Percentiles rank a stretch among this genome's conserved stretches.
Evolutionary conservation across 2,797 vertebrate species (phyloP).

Genomic region (Pygocentrus nattereri): DNA sequence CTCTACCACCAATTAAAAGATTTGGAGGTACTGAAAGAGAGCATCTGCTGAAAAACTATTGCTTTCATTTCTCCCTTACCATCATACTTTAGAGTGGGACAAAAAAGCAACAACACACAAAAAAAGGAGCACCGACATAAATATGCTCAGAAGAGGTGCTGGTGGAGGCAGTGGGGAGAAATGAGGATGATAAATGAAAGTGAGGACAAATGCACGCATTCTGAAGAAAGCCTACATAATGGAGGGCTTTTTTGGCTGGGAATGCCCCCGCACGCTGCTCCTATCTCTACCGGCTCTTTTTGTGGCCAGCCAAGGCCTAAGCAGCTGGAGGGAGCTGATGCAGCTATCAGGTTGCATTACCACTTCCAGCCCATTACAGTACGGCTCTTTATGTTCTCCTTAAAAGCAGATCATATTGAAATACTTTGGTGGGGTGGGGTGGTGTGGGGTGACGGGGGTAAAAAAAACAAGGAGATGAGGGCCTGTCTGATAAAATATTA

Average conservation of each 20-base stretch:
- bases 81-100: neutral
- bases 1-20: slow-evolving; percentile 17
- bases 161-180: neutral
- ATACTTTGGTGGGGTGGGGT: slow-evolving; percentile 72
- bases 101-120: slow-evolving; percentile 2
- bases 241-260: slow-evolving; percentile 27
- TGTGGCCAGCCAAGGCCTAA: slow-evolving; percentile 6
- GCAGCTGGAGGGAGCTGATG: slow-evolving; percentile 34
- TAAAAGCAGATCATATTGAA: slow-evolving; percentile 85
- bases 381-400: slow-evolving; percentile 82
- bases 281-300: slow-evolving; percentile 19
- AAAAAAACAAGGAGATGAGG: slow-evolving; percentile 76
- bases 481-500: slow-evolving; percentile 84
- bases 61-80: slow-evolving; percentile 18
- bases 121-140: neutral
- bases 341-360: slow-evolving; percentile 54
- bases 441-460: too few relatives aligned
- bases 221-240: slow-evolving; percentile 44
- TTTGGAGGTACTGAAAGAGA: slow-evolving; percentile 18
- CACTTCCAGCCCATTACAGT: slow-evolving; percentile 80
- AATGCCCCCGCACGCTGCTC: slow-evolving; percentile 24
- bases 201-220: slow-evolving; percentile 50
- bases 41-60: slow-evolving; percentile 16
- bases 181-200: slow-evolving; percentile 45
- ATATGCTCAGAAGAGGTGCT: neutral